Conservation (phyloP, 2,113 vertebrate genomes). For the Triplophysa siluroides region DNA sequence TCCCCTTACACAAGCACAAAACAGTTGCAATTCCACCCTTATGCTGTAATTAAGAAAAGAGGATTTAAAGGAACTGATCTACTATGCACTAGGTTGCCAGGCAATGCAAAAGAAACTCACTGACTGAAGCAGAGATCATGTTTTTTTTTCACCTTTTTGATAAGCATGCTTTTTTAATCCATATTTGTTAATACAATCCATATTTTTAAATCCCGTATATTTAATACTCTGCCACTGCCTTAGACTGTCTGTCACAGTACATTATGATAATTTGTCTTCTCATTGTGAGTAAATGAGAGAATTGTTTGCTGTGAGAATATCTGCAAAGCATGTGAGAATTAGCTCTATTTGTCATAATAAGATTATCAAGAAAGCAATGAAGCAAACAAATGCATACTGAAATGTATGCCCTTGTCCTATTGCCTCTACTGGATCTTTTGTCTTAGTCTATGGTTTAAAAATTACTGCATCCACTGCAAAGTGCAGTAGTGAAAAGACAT, state of each 20-base stretch:
- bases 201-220: too few species aligned
- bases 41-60: constrained; percentile 19
- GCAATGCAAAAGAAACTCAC: background rate
- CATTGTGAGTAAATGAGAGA: background rate
- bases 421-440: too few species aligned
- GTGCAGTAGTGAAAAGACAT: too few species aligned
- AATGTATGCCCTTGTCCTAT: background rate
- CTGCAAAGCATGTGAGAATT: constrained; percentile 3
- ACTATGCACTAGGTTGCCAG: too few species aligned
- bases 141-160: background rate
- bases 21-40: background rate
- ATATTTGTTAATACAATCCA: too few species aligned
- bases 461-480: too few species aligned
- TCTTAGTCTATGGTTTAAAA: too few species aligned
- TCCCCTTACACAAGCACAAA: constrained; percentile 31
- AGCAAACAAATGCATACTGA: background rate
- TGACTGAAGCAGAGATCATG: background rate
- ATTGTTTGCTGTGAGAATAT: constrained; percentile 4
- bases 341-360: background rate
- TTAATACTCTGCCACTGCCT: too few species aligned
- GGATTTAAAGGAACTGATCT: constrained; percentile 1
- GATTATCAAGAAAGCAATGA: background rate
- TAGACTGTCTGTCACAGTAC: background rate
- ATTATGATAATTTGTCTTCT: background rate
- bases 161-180: too few species aligned